These are phyloP conservation scores for Todiramphus chloris DNA, from an alignment of 2,113 vertebrate genomes.

Conservation along the genomic window DNA sequence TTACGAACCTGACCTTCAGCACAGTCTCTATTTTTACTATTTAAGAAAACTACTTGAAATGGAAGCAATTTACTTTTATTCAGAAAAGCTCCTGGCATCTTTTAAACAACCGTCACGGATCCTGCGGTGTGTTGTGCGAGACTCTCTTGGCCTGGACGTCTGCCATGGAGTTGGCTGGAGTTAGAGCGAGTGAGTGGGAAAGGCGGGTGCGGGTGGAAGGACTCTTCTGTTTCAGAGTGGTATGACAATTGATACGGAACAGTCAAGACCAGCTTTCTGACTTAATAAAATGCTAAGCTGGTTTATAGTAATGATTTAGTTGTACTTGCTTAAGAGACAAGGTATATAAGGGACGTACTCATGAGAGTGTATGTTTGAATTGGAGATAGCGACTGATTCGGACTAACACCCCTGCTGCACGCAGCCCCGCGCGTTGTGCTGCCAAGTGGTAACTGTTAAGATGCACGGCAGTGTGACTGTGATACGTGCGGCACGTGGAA, in stretches of 20 bases:
- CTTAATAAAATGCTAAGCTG: neutral
- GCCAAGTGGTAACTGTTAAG: neutral
- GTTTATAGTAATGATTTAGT: neutral
- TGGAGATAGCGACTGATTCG: neutral
- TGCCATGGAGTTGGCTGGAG: neutral
- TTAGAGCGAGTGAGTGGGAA: neutral
- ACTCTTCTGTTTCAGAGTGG: neutral
- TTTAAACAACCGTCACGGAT: neutral
- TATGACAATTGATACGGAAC: neutral
- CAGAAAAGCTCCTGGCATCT: neutral
- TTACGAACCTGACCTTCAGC: conserved; percentile 1
- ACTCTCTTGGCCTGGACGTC: neutral
- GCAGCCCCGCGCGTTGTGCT: neutral
- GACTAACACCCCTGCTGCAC: neutral
- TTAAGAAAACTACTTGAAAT: neutral
- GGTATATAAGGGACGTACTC: neutral
- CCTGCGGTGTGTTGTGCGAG: neutral
- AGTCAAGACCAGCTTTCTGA: neutral
- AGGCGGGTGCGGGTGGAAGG: neutral
- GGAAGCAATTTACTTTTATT: neutral
- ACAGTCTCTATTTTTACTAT: neutral
- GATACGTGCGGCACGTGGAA: neutral
- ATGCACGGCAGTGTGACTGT: neutral
- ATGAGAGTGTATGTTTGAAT: neutral
- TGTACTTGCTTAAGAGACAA: conserved; percentile 2